These are phyloP conservation scores for Periophthalmus modestus DNA, from an alignment of 2,113 vertebrate species.

Conservation along the genomic window DNA sequence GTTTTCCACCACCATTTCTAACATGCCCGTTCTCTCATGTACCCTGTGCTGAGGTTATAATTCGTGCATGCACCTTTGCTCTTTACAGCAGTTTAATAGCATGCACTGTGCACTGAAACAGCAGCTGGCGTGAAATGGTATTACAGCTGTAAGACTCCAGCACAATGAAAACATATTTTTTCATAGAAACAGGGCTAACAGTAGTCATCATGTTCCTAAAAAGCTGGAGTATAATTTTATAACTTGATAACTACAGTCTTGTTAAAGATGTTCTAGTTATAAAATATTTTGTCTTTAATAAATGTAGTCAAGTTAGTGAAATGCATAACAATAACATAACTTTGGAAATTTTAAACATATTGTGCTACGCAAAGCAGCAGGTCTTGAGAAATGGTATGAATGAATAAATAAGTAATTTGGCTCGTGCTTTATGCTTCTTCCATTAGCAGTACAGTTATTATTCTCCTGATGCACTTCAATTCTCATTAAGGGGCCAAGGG, in stretches of 20 bases:
- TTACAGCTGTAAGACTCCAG: background rate
- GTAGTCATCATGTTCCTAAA: no score
- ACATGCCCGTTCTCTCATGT: background rate
- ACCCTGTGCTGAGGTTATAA: background rate
- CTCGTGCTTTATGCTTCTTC: background rate
- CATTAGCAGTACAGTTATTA: background rate
- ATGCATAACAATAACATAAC: background rate
- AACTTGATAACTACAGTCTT: no score
- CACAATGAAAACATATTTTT: background rate
- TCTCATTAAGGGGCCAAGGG: no score
- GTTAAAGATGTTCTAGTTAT: no score
- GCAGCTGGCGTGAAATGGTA: conserved; percentile 1
- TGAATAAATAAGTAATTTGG: background rate
- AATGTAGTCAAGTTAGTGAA: background rate
- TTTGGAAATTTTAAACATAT: background rate
- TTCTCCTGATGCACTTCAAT: background rate
- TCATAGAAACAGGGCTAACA: background rate
- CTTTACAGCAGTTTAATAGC: background rate
- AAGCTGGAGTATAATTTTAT: no score
- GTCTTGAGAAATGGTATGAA: background rate
- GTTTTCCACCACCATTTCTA: background rate
- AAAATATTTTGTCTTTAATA: background rate
- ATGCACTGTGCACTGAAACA: background rate
- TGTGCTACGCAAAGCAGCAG: background rate
- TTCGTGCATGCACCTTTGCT: background rate